A percentile compares a stretch with the other conserved stretches of the same genome.
Conservation (phyloP, 2,888 invertebrate genomes). For the Gerosis bhagava region DNA sequence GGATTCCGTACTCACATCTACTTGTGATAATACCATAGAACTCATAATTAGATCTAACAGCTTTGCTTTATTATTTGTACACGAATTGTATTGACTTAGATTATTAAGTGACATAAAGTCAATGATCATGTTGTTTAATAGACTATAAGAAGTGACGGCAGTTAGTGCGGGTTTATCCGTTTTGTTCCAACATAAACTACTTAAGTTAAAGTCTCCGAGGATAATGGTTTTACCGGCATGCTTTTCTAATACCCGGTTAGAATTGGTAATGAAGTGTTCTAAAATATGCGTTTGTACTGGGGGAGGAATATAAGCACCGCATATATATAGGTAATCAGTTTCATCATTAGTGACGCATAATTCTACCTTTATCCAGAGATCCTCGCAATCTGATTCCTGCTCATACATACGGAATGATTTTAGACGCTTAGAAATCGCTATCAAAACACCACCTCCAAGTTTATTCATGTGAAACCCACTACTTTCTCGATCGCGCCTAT, state of each 20-base stretch:
- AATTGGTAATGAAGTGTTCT: conserved; percentile 15
- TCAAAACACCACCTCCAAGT: too few relatives aligned
- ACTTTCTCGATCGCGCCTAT: too few relatives aligned
- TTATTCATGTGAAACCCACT: too few relatives aligned
- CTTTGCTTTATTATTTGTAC: conserved; percentile 9
- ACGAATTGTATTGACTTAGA: conserved; percentile 8
- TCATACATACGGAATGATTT: background rate
- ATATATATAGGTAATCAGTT: conserved; percentile 4
- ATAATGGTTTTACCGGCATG: background rate
- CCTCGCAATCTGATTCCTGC: background rate
- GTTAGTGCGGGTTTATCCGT: background rate
- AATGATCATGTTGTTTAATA: conserved; percentile 12
- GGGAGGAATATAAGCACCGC: conserved; percentile 21
- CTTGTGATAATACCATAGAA: background rate
- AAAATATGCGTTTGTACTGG: conserved; percentile 19
- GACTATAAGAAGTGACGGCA: conserved; percentile 8
- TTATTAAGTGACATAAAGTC: conserved; percentile 21
- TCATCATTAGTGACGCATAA: background rate
- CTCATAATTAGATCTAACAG: conserved; percentile 18
- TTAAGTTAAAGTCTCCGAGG: conserved; percentile 19
- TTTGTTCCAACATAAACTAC: conserved; percentile 6
- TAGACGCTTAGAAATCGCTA: too few relatives aligned
- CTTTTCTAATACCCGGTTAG: conserved; percentile 10
- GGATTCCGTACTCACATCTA: conserved; percentile 3
- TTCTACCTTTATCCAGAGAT: conserved; percentile 25